A percentile compares a stretch with the other conserved stretches of the same genome.
phyloP scores from a whole-genome alignment of 2,888 invertebrate species.

The Ectemnius lituratus region DNA sequence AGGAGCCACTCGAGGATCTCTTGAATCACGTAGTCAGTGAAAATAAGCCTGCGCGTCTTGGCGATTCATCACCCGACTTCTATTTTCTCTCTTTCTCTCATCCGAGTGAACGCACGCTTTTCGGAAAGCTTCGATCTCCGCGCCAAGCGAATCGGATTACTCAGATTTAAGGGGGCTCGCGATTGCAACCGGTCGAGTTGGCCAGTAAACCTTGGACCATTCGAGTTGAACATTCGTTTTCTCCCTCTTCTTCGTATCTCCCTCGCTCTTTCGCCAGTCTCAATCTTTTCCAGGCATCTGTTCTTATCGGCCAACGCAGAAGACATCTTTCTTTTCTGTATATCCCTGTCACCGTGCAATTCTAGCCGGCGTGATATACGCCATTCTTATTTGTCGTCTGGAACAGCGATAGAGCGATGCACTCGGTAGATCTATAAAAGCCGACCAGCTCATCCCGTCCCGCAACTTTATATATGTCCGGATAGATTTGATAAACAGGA shows the following conservation, averaged over 20 bases:
- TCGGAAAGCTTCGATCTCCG: constrained; percentile 61
- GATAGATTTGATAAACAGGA: constrained; percentile 16
- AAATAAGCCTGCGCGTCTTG: constrained; percentile 11
- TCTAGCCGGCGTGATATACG: background rate
- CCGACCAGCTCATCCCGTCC: constrained; percentile 27
- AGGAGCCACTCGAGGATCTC: constrained; percentile 31
- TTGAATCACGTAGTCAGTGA: constrained; percentile 37
- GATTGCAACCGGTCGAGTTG: constrained; percentile 63
- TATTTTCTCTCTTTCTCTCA: background rate
- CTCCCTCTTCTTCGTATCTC: constrained; percentile 18
- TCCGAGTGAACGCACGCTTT: constrained; percentile 38
- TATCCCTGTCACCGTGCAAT: constrained; percentile 35
- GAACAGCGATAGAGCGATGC: constrained; percentile 42
- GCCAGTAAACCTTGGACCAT: constrained; percentile 63
- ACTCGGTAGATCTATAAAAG: constrained; percentile 21
- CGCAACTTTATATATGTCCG: constrained; percentile 15
- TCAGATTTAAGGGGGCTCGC: constrained; percentile 64
- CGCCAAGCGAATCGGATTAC: constrained; percentile 52
- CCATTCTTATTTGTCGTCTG: background rate
- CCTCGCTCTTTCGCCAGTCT: constrained; percentile 37
- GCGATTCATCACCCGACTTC: constrained; percentile 12
- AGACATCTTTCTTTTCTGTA: constrained; percentile 35
- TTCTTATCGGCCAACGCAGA: background rate
- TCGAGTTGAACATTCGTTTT: constrained; percentile 59
- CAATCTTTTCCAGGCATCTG: constrained; percentile 29